Percentiles rank a stretch among this genome's conserved stretches.
Conservation (phyloP, 1,140 invertebrate genomes). For the Drosophila nasuta region DNA sequence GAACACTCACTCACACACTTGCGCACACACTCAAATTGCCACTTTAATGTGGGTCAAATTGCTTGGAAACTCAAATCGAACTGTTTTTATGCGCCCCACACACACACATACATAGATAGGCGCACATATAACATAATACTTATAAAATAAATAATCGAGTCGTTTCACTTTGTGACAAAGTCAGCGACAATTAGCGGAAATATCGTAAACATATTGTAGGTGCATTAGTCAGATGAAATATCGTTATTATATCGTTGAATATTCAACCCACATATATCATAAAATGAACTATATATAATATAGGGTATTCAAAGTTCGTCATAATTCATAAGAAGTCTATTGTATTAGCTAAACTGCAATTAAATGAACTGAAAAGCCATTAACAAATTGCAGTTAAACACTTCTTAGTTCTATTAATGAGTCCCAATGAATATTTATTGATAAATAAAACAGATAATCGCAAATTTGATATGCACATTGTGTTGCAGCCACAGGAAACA, state of each 20-base stretch:
- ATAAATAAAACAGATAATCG: neutral
- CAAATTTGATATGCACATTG: neutral
- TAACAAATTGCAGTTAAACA: constrained; percentile 22
- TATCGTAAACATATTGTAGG: too few relatives aligned
- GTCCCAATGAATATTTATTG: too few relatives aligned
- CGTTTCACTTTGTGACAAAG: too few relatives aligned
- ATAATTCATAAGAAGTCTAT: neutral
- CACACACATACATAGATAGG: neutral
- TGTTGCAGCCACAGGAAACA: neutral
- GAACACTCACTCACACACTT: neutral
- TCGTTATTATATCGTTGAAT: too few relatives aligned
- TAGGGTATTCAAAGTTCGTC: too few relatives aligned
- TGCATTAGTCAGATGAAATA: too few relatives aligned
- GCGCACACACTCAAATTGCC: constrained; percentile 12
- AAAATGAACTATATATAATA: too few relatives aligned
- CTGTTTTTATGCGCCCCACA: neutral
- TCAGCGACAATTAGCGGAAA: too few relatives aligned
- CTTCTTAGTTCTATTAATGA: neutral
- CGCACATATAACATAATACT: too few relatives aligned
- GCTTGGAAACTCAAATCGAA: constrained; percentile 25
- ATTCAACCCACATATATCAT: too few relatives aligned
- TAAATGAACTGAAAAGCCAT: constrained; percentile 16
- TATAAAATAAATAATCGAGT: too few relatives aligned
- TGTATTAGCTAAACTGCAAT: constrained; percentile 2
- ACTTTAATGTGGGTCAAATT: constrained; percentile 16